Base-by-base conservation (phyloP, 2,797 vertebrate genomes). In the Australoheros facetus region DNA sequence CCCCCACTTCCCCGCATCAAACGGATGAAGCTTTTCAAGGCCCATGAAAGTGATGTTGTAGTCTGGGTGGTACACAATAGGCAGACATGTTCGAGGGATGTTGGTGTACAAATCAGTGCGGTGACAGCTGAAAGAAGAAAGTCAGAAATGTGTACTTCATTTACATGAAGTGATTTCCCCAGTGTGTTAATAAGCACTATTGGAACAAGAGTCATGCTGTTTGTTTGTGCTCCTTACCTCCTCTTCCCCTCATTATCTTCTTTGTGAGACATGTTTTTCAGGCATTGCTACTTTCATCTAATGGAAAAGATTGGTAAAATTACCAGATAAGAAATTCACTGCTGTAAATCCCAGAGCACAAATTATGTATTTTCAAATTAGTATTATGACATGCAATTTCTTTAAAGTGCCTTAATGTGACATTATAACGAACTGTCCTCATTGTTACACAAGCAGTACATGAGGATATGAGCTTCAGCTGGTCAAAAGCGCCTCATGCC, bases 31-130 rank as follows among this genome's bases (percentile, higher is more conserved):
- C 81, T 97, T 99, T 89, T 99, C 98, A 56, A 99, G 92, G 59
- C 98, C 98, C 96, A 99, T 93, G 84, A 99, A 99, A 8, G 97
- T 98, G 93, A 99, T 98, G 94, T 99, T 99, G 93, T 99, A 99
- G 73, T 96, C 95, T 0, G 96, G 95, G 13, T 98, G 97, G 88
- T 98, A 99, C 12, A 99, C 95, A 2, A 99, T 98, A 26, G 98
- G 98, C 94, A 97, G 95, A 48, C 94, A 95, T 75, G 93, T 89
- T 48, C 85, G 32, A 0, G 97, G 95, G 72, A 96, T 81, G 12
- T 94, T 94, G 64, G 91, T 62, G 71, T 97, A 98, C 70, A 99
- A 82, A 58, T 96, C 94, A 0, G 96, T 97, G 74, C 66, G 71
- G 88, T 97, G 97, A 80, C 94, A 92, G 94, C 98, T 98, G 78